Evolutionary conservation across 2,888 invertebrate species (phyloP).

Genomic region (Drosophila ezoana): DNA sequence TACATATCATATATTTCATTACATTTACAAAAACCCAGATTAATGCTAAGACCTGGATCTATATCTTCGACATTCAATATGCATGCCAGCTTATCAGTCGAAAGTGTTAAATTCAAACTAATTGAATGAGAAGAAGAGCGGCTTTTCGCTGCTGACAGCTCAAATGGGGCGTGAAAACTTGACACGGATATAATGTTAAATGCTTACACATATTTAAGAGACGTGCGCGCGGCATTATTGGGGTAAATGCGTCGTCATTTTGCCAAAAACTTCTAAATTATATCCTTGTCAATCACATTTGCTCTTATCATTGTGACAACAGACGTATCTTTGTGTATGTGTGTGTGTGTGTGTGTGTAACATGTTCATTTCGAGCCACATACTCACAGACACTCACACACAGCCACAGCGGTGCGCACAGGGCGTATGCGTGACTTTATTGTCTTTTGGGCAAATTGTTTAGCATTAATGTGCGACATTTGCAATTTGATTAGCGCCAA

Average conservation of each 20-base stretch:
- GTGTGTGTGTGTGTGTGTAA: neutral
- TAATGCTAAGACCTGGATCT: no score
- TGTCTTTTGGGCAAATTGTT: slow-evolving; percentile 55
- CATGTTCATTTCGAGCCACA: neutral
- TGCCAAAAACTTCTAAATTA: slow-evolving; percentile 21
- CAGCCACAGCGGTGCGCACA: neutral
- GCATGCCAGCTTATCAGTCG: neutral
- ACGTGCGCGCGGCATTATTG: neutral
- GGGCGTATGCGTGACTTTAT: slow-evolving; percentile 42
- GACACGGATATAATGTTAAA: slow-evolving; percentile 11
- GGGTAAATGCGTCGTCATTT: slow-evolving; percentile 2
- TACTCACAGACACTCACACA: no score
- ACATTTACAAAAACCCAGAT: no score
- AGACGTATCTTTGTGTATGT: slow-evolving; percentile 15
- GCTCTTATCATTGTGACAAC: slow-evolving; percentile 36
- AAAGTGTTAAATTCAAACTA: slow-evolving; percentile 20
- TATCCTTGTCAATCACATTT: slow-evolving; percentile 40
- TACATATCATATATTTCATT: no score
- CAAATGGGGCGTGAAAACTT: slow-evolving; percentile 48
- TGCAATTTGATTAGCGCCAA: slow-evolving; percentile 55
- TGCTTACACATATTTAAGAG: neutral
- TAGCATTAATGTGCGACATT: slow-evolving; percentile 52
- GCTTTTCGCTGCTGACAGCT: slow-evolving; percentile 27
- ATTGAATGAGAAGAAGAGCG: slow-evolving; percentile 29
- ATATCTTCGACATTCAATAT: neutral